Evolutionary conservation across 1,140 invertebrate genomes (phyloP).

Genomic region (Homalodisca vitripennis): DNA sequence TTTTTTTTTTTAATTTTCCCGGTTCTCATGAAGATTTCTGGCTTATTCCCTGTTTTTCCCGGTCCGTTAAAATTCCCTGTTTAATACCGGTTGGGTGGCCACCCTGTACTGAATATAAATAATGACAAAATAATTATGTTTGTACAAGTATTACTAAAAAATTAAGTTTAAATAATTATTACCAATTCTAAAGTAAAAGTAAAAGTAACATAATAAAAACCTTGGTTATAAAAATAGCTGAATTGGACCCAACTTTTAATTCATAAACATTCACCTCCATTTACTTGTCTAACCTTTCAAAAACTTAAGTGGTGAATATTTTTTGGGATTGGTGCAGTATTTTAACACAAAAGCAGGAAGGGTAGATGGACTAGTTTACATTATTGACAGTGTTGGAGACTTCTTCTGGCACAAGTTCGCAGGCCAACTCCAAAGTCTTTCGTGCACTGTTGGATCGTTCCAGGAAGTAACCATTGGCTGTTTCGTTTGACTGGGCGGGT

Average conservation of each 20-base stretch:
- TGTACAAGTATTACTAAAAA: too few relatives aligned
- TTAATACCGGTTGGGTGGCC: neutral
- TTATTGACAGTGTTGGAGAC: constrained; percentile 47
- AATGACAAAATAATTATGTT: neutral
- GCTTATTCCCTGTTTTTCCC: neutral
- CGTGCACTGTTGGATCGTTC: constrained; percentile 92
- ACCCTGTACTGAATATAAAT: neutral
- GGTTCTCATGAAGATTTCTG: neutral
- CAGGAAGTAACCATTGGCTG: constrained; percentile 91
- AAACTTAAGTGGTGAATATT: neutral
- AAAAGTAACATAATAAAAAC: too few relatives aligned
- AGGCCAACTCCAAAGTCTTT: constrained; percentile 82
- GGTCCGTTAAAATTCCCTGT: too few relatives aligned
- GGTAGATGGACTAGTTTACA: too few relatives aligned
- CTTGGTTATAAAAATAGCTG: too few relatives aligned
- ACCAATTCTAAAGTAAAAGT: too few relatives aligned
- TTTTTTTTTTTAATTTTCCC: too few relatives aligned
- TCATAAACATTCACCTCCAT: neutral
- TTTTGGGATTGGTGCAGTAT: too few relatives aligned
- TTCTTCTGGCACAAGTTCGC: constrained; percentile 77
- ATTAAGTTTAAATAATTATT: too few relatives aligned
- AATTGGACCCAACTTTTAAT: too few relatives aligned
- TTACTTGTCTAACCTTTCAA: neutral
- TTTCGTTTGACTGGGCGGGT: constrained; percentile 91
- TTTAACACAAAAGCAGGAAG: too few relatives aligned